phyloP scores from a whole-genome alignment of 2,113 vertebrate genomes.

The Platysteira castanea region DNA sequence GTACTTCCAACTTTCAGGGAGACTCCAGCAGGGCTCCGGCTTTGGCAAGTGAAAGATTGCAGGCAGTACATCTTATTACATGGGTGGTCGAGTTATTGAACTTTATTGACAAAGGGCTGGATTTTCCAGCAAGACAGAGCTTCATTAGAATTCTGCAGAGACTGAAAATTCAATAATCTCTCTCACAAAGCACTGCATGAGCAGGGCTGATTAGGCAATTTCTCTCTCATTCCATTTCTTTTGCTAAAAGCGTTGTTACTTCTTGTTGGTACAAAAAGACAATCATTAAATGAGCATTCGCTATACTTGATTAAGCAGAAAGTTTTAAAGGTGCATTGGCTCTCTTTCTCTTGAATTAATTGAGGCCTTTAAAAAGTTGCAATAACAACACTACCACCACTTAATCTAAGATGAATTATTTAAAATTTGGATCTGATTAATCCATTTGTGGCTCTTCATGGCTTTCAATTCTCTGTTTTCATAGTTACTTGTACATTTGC shows the following conservation, averaged over 20 bases:
- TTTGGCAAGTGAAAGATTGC: conserved; percentile 76
- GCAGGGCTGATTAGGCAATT: conserved; percentile 84
- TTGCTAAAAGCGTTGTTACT: conserved; percentile 79
- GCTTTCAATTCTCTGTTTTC: neutral
- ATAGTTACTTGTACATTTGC: neutral
- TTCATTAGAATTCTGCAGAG: conserved; percentile 90
- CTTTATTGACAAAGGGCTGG: conserved; percentile 79
- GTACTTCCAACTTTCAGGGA: conserved; percentile 37
- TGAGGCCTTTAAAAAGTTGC: conserved; percentile 54
- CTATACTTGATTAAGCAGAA: conserved; percentile 79
- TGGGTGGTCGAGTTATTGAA: conserved; percentile 88
- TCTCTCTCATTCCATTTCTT: conserved; percentile 80
- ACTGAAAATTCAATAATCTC: conserved; percentile 89
- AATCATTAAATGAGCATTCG: conserved; percentile 79
- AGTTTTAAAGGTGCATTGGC: conserved; percentile 74
- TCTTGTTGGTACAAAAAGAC: conserved; percentile 81
- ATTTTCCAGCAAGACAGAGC: conserved; percentile 80
- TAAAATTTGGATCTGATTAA: conserved; percentile 16
- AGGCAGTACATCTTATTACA: conserved; percentile 86
- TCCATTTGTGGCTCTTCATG: neutral
- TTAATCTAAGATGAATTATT: conserved; percentile 31
- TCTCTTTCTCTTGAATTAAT: conserved; percentile 71
- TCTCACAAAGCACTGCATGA: conserved; percentile 80
- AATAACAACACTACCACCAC: neutral
- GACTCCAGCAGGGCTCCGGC: conserved; percentile 34